phyloP scores from a whole-genome alignment of 1,140 invertebrate genomes.

The Drosophila parabipectinata region DNA sequence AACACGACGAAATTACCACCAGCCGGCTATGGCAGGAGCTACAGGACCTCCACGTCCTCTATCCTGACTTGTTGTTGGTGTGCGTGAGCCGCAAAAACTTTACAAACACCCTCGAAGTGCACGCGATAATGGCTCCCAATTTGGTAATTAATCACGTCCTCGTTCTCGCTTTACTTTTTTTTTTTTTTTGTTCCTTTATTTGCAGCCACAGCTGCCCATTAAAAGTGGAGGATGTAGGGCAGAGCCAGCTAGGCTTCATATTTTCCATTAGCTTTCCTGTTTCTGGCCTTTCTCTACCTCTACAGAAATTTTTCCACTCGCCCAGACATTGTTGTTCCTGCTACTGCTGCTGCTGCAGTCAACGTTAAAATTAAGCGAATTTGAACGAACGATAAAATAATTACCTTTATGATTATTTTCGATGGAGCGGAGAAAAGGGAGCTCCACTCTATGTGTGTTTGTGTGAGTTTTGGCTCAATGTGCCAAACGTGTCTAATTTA shows the following conservation, averaged over 20 bases:
- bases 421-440: background rate
- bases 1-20: slow-evolving; percentile 49
- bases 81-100: slow-evolving; percentile 62
- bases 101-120: slow-evolving; percentile 72
- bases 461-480: slow-evolving; percentile 35
- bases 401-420: slow-evolving; percentile 77
- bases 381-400: slow-evolving; percentile 74
- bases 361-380: slow-evolving; percentile 69
- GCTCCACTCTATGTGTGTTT: background rate
- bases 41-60: background rate
- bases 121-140: slow-evolving; percentile 76
- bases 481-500: slow-evolving; percentile 76
- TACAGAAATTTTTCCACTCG: slow-evolving; percentile 34
- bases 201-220: slow-evolving; percentile 43
- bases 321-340: slow-evolving; percentile 2
- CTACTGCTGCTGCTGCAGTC: slow-evolving; percentile 13
- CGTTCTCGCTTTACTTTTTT: slow-evolving; percentile 27
- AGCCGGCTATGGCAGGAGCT: slow-evolving; percentile 1
- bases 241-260: slow-evolving; percentile 50
- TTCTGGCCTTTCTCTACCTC: slow-evolving; percentile 1
- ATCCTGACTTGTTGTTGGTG: slow-evolving; percentile 23
- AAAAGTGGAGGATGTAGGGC: slow-evolving; percentile 8
- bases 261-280: slow-evolving; percentile 61
- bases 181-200: slow-evolving; percentile 13
- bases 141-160: slow-evolving; percentile 78